phyloP scores from a whole-genome alignment of 2,888 invertebrate species.

The Griposia aprilina region DNA sequence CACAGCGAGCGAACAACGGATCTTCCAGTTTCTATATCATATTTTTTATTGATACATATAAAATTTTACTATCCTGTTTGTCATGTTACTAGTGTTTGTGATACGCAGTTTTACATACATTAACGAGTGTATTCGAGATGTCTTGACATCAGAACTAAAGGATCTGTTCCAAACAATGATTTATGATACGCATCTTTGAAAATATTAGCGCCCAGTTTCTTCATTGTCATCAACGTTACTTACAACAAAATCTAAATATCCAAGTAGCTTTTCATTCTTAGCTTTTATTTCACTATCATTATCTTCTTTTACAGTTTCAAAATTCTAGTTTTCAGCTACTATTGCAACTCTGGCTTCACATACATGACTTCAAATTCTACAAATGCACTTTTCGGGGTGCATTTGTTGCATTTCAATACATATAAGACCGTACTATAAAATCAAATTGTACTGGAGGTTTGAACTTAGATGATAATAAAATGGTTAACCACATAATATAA shows the following conservation, averaged over 20 bases:
- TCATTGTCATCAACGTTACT: neutral
- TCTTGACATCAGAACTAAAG: constrained; percentile 42
- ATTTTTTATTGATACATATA: constrained; percentile 78
- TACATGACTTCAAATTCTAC: constrained; percentile 25
- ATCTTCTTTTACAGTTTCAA: constrained; percentile 16
- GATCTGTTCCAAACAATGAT: constrained; percentile 40
- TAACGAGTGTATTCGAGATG: constrained; percentile 47
- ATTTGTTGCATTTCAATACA: constrained; percentile 40
- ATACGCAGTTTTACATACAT: constrained; percentile 58
- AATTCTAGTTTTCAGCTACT: constrained; percentile 11
- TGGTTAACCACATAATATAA: neutral
- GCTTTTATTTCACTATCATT: constrained; percentile 13
- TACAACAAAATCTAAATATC: neutral
- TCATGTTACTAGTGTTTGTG: constrained; percentile 66
- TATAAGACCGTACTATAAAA: constrained; percentile 43
- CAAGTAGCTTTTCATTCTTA: neutral
- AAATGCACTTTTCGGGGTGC: constrained; percentile 10
- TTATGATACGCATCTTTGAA: neutral
- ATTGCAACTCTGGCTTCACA: constrained; percentile 8
- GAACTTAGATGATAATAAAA: constrained; percentile 19
- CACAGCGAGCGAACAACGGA: constrained; percentile 47
- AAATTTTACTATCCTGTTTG: constrained; percentile 80
- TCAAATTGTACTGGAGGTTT: constrained; percentile 17
- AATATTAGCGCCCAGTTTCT: neutral
- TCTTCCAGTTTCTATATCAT: constrained; percentile 67